phyloP scores from a whole-genome alignment of 2,888 invertebrate species.

The Autographa pulchrina region DNA sequence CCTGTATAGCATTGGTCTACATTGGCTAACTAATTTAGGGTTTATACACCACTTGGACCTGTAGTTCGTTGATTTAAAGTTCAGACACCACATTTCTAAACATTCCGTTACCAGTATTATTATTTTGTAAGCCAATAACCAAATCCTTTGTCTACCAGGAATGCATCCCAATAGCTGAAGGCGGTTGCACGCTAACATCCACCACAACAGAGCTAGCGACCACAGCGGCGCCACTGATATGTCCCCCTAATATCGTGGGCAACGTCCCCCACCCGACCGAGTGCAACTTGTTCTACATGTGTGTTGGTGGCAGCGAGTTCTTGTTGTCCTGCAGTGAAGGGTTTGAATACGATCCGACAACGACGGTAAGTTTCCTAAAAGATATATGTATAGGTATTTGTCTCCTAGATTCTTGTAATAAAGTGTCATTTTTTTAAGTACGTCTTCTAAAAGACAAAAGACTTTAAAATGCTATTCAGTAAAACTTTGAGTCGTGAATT shows the following conservation, averaged over 20 bases:
- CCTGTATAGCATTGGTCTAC: too few relatives aligned
- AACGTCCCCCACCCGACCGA: slow-evolving; percentile 37
- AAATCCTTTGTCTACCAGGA: not conserved
- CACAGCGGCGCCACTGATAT: not conserved
- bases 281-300: slow-evolving; percentile 53
- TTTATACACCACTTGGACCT: too few relatives aligned
- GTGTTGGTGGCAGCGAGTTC: slow-evolving; percentile 56
- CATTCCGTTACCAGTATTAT: too few relatives aligned
- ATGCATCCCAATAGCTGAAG: not conserved
- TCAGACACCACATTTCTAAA: too few relatives aligned
- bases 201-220: slow-evolving; percentile 10
- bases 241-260: slow-evolving; percentile 17
- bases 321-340: slow-evolving; percentile 60
- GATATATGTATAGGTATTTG: too few relatives aligned
- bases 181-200: not conserved
- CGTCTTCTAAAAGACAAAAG: too few relatives aligned
- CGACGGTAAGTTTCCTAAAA: slow-evolving; percentile 53
- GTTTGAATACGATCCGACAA: slow-evolving; percentile 62
- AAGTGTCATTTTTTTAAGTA: too few relatives aligned
- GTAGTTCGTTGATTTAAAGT: too few relatives aligned
- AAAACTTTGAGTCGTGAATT: too few relatives aligned
- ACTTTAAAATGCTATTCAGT: too few relatives aligned
- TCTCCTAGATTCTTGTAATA: too few relatives aligned
- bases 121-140: not conserved
- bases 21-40: too few relatives aligned